Base-by-base conservation (phyloP, 2,113 vertebrate species). In the Ochotona curzoniae region DNA sequence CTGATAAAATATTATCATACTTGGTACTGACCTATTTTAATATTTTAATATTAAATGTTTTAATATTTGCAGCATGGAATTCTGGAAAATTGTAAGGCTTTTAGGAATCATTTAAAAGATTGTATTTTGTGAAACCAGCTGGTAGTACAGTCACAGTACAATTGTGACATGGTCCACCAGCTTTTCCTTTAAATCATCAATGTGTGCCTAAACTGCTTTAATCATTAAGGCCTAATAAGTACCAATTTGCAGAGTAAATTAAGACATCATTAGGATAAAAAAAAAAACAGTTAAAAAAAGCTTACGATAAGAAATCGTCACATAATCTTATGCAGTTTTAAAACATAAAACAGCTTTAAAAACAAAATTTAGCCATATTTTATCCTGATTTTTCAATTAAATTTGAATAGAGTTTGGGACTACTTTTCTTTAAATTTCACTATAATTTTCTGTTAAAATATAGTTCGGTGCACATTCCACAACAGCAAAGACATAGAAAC, bases 281-380 rank as follows among this genome's bases (percentile, higher is more conserved):
- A 83, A 91, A n/a, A n/a, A n/a, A n/a, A n/a, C n/a, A n/a, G n/a
- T n/a, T n/a, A n/a, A n/a, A n/a, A n/a, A n/a, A n/a, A n/a, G n/a
- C n/a, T n/a, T n/a, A n/a, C n/a, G 83, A 64, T 88, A 82, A 94
- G 70, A 96, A 73, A 85, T 81, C 15, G 57, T 96, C 57, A 63
- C 25, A 71, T 35, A 76, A 57, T 32, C 17, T 35, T 49, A 2
- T 54, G 51, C 47, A 4, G 21, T 84, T 90, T 75, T 69, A n/a
- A 54, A 90, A 87, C 83, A 79, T 18, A 69, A 84, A 78, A n/a
- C 35, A 66, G 66, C 20, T n/a, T n/a, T n/a, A n/a, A n/a, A n/a
- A n/a, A 32, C 38, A 67, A 21, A 57, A 47, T n/a, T 38, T 64
- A 69, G 25, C n/a, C 14, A 82, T 35, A 61, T 47, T 81, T 75